Base-by-base conservation (phyloP, 1,140 invertebrate genomes). In the Procambarus virginalis region DNA sequence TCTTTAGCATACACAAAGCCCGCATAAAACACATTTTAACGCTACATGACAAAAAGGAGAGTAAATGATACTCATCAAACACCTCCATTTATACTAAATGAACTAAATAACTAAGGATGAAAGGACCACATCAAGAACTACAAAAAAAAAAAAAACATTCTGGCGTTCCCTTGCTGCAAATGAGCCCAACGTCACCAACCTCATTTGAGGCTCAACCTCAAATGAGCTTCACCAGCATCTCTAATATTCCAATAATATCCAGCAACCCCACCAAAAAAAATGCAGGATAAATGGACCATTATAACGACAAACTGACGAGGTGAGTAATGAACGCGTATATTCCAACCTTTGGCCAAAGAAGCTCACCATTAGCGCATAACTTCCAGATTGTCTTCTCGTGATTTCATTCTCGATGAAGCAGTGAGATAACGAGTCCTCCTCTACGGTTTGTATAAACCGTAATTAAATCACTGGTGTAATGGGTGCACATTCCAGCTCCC, bases 391-490 rank as follows among this genome's bases (percentile, higher is more conserved):
- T 75, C 46, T 46, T 49, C 51, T 34, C 68, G 82, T 75, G 82
- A 51, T 73, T 70, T 73, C 82, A 51, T 2, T 75, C 58, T 48
- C 70, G 82, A 84, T 84, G 82, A 73, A 55, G 68, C 68, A 64
- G 45, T 10, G 58, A 51, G 82, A 84, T 84, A 84, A 84, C 68
- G 82, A 84, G 68, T 76, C 82, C 34, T 55, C 51, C 51, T 8
- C 60, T 17, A 68, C 82, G 82, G 82, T 84, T 84, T 46, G 22
- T 75, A 84, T 76, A 48, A 64, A 34, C 14, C 58, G 82, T 84
- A 84, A 84, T 84, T 84, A 84, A 84, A 84, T 84, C 82, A 84
- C 82, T 73, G 58, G n/a, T 64, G 82, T 84, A 84, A 84, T 84
- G 82, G 82, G 68, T 45, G 48, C 82, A 84, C 82, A 84, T 84